Percentiles rank a stretch among this genome's conserved stretches.
These are phyloP conservation scores for Carduelis carduelis DNA, from an alignment of 2,797 vertebrate genomes.

Conservation along the genomic window DNA sequence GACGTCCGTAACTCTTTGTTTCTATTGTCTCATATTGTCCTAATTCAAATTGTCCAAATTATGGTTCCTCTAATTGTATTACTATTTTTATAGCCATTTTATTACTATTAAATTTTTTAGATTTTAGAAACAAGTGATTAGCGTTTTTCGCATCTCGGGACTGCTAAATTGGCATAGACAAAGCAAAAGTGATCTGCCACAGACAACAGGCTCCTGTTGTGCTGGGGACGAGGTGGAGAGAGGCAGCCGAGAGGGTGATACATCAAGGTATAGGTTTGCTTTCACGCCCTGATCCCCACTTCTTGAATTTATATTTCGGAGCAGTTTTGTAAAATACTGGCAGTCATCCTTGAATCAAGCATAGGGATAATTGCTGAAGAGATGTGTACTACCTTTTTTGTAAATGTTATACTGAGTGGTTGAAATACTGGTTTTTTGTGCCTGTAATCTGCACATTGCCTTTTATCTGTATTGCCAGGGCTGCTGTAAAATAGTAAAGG, in stretches of 20 bases:
- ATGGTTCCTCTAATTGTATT: too few relatives aligned
- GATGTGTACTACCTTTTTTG: neutral
- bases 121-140: too few relatives aligned
- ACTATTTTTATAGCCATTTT: too few relatives aligned
- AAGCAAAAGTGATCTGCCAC: neutral
- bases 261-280: neutral
- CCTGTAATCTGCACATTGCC: neutral
- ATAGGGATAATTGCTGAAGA: neutral
- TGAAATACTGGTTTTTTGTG: neutral
- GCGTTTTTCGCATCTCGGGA: neutral
- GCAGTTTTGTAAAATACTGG: neutral
- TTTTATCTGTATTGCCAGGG: neutral
- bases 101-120: too few relatives aligned
- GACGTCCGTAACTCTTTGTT: too few relatives aligned
- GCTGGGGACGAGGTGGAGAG: neutral
- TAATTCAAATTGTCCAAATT: too few relatives aligned
- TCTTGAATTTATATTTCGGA: neutral
- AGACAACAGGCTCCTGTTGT: neutral
- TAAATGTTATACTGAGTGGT: neutral
- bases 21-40: too few relatives aligned
- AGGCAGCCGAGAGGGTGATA: neutral
- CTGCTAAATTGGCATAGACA: neutral
- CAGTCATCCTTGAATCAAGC: neutral
- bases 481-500: neutral
- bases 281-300: rapidly evolving